phyloP scores from a whole-genome alignment of 1,140 invertebrate genomes.

The Dolichoris vasculosae region DNA sequence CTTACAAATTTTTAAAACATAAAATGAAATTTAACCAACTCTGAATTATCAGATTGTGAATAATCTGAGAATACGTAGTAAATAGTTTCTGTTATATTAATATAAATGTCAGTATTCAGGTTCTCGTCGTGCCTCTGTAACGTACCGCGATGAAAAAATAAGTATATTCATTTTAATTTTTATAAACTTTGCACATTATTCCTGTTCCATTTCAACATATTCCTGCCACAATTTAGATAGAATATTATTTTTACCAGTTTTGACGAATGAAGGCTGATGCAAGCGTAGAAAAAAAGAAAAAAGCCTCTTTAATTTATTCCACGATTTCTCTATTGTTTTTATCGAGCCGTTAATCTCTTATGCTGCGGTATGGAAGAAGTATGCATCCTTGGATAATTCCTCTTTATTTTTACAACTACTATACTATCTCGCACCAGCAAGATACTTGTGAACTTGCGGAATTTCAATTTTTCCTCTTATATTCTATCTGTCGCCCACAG shows the following conservation, averaged over 20 bases:
- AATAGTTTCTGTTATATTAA: no score
- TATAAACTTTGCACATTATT: not conserved
- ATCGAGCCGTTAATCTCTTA: conserved; percentile 33
- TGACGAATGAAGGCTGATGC: conserved; percentile 7
- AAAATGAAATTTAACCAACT: no score
- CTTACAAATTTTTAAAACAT: no score
- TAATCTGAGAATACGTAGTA: no score
- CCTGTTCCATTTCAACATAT: not conserved
- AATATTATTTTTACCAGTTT: conserved; percentile 19
- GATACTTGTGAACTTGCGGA: conserved; percentile 7
- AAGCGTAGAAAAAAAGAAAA: conserved; percentile 1
- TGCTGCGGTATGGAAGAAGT: conserved; percentile 1
- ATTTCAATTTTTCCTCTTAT: conserved; percentile 31
- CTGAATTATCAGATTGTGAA: no score
- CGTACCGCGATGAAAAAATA: not conserved
- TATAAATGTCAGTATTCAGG: no score
- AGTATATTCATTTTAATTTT: not conserved
- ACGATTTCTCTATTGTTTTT: conserved; percentile 42
- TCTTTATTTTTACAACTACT: conserved; percentile 34
- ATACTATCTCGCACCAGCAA: not conserved
- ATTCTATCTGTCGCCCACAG: not conserved
- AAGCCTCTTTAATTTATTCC: conserved; percentile 25
- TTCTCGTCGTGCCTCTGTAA: not conserved
- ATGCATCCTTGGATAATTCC: conserved; percentile 36
- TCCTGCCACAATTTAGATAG: not conserved